Conservation (phyloP, 1,140 invertebrate genomes). For the Papilio polyxenes region DNA sequence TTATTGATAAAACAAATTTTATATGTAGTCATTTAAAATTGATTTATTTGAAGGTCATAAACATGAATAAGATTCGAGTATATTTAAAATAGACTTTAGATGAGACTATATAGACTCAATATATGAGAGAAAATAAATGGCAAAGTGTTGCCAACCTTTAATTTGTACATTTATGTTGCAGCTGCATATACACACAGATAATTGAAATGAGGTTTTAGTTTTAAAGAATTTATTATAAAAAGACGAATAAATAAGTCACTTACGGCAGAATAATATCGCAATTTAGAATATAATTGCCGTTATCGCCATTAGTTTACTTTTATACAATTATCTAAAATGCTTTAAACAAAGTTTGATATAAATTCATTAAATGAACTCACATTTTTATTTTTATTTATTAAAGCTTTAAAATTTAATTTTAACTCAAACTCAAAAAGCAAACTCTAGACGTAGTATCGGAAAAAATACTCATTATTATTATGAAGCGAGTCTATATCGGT, state of each 20-base stretch:
- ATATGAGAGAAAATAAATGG: background rate
- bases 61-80: conserved; percentile 5
- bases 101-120: conserved; percentile 1
- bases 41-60: conserved; percentile 22
- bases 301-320: too few relatives aligned
- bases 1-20: background rate
- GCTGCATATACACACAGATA: background rate
- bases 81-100: conserved; percentile 24
- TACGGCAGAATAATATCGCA: too few relatives aligned
- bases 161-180: background rate
- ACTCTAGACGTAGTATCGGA: background rate
- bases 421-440: too few relatives aligned
- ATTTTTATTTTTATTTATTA: too few relatives aligned
- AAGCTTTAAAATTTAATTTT: too few relatives aligned
- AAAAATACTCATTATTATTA: background rate
- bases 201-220: background rate
- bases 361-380: too few relatives aligned
- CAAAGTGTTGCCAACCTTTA: conserved; percentile 7
- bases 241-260: too few relatives aligned
- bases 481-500: background rate
- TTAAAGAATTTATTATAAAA: background rate
- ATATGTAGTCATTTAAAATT: conserved; percentile 8
- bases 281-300: too few relatives aligned
- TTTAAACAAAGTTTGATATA: too few relatives aligned
- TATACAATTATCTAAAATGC: too few relatives aligned